These are phyloP conservation scores for Ligdia adustata DNA, from an alignment of 2,888 invertebrate genomes.

Conservation along the genomic window DNA sequence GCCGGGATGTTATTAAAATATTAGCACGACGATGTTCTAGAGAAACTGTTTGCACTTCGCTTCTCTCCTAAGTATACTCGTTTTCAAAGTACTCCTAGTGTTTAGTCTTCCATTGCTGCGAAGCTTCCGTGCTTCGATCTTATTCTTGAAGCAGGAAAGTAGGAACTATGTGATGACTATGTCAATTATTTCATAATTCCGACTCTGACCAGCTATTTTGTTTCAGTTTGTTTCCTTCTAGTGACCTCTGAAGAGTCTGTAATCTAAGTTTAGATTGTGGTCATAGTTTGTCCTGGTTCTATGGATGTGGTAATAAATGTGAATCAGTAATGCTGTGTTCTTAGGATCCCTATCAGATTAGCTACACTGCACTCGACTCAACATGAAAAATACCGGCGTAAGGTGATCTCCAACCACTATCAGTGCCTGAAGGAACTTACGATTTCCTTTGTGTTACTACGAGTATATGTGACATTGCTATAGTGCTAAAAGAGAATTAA, in stretches of 20 bases:
- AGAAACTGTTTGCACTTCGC: conserved; percentile 66
- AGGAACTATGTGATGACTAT: conserved; percentile 82
- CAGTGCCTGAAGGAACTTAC: too few relatives aligned
- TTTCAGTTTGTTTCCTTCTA: conserved; percentile 49
- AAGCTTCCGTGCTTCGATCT: conserved; percentile 69
- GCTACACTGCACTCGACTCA: conserved; percentile 61
- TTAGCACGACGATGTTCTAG: conserved; percentile 61
- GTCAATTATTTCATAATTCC: conserved; percentile 82
- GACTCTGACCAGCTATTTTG: conserved; percentile 58
- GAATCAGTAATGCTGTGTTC: conserved; percentile 74
- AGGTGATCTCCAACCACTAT: too few relatives aligned
- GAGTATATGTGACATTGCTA: too few relatives aligned
- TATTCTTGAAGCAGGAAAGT: conserved; percentile 72
- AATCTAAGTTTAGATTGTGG: conserved; percentile 63
- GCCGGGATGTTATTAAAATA: conserved; percentile 63
- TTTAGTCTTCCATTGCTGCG: conserved; percentile 79
- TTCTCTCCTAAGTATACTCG: conserved; percentile 52
- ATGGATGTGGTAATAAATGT: conserved; percentile 79
- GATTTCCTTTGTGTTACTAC: too few relatives aligned
- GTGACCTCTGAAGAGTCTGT: conserved; percentile 54
- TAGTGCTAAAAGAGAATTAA: too few relatives aligned
- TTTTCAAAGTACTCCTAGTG: conserved; percentile 55
- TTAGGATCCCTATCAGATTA: conserved; percentile 66
- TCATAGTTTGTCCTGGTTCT: conserved; percentile 70
- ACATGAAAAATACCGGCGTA: conserved; percentile 24